Evolutionary conservation across 1,140 invertebrate genomes (phyloP).

Genomic region (Hestina assimilis): DNA sequence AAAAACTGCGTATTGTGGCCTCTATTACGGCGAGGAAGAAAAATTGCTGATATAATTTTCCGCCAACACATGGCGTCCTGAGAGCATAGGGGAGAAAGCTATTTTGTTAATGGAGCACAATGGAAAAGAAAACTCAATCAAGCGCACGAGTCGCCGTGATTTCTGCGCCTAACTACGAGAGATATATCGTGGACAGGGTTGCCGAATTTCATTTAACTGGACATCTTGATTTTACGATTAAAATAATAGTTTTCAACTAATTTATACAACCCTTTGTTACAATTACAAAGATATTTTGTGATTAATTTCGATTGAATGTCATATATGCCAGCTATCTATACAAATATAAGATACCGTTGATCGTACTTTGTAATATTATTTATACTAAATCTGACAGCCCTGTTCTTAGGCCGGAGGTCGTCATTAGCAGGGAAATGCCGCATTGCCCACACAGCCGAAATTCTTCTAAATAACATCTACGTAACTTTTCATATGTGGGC

Average conservation of each 20-base stretch:
- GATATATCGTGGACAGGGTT: constrained; percentile 60
- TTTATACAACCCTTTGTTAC: too few relatives aligned
- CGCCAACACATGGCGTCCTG: constrained; percentile 56
- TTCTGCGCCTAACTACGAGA: constrained; percentile 69
- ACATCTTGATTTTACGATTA: background rate
- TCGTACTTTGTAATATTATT: background rate
- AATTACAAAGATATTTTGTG: too few relatives aligned
- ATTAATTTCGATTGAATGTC: background rate
- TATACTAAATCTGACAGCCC: background rate
- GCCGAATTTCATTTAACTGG: background rate
- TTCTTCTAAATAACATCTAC: constrained; percentile 52
- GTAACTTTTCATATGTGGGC: constrained; percentile 62
- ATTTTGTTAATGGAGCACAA: constrained; percentile 73
- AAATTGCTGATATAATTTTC: constrained; percentile 67
- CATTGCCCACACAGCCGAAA: constrained; percentile 45
- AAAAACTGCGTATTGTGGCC: constrained; percentile 13
- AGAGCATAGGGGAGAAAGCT: constrained; percentile 57
- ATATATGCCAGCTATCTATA: background rate
- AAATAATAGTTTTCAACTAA: background rate
- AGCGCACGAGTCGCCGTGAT: constrained; percentile 67
- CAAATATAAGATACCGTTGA: background rate
- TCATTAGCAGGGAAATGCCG: constrained; percentile 60
- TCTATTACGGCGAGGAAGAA: constrained; percentile 37
- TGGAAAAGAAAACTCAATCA: constrained; percentile 75
- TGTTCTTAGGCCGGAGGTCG: constrained; percentile 36